Conservation (phyloP, 1,140 invertebrate species). For the Wiebesia pumilae region DNA sequence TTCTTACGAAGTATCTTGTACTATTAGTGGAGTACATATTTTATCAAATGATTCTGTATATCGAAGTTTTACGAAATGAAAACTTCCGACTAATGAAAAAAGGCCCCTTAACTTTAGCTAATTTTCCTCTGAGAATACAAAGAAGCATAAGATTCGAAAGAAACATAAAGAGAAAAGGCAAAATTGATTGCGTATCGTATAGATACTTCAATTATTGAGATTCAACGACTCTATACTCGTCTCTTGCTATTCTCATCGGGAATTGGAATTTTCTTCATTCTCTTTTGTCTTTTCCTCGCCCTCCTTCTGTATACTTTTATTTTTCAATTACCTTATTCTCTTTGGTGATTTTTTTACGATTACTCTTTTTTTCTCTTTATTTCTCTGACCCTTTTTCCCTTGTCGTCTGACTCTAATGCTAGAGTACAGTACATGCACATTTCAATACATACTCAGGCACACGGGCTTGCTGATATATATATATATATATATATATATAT, state of each 20-base stretch:
- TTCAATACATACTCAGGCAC: too few relatives aligned
- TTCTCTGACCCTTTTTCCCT: not conserved
- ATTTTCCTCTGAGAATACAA: conserved; percentile 16
- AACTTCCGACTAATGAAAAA: conserved; percentile 16
- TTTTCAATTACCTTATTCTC: conserved; percentile 35
- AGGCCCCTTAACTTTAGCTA: not conserved
- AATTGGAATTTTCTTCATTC: conserved; percentile 44
- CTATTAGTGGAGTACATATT: not conserved
- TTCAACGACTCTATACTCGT: conserved; percentile 6
- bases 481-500: too few relatives aligned
- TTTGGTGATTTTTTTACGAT: not conserved
- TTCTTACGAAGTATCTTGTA: not conserved
- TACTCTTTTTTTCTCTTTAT: not conserved
- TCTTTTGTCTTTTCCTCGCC: conserved; percentile 31
- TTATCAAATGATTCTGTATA: not conserved
- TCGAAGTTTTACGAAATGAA: conserved; percentile 11
- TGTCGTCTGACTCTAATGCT: too few relatives aligned
- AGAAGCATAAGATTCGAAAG: not conserved
- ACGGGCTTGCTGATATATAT: too few relatives aligned
- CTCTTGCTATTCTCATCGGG: conserved; percentile 18
- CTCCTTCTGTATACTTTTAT: conserved; percentile 28
- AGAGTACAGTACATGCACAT: too few relatives aligned
- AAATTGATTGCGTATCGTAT: conserved; percentile 43
- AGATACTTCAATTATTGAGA: conserved; percentile 44
- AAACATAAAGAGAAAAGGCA: not conserved